Base-by-base conservation (phyloP, 2,888 invertebrate species). In the Pristionchus arcanus region DNA sequence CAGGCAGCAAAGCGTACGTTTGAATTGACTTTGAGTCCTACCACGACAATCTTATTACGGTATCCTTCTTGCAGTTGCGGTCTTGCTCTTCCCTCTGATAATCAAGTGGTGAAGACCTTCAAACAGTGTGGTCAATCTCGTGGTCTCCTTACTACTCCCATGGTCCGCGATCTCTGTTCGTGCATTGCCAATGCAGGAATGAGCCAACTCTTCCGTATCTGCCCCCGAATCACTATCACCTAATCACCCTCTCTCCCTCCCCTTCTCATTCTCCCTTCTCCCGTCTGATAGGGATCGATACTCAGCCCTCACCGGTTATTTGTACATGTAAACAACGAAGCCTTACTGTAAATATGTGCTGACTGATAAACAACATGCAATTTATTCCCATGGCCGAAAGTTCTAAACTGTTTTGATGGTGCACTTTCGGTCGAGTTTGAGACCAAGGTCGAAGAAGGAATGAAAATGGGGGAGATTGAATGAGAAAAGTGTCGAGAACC, bases 1-100 rank as follows among this genome's bases (percentile, higher is more conserved):
- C 53, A 16, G 83, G 83, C 15, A 55, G 53, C 55, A 83, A 83
- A 55, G 2, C n/a, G 83, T 83, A 28, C 5, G 83, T 49, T 2
- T 42, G 5, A 16, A 9, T 68, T 68, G 2, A n/a, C 3, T 81
- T 15, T 81, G 37, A 49, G n/a, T 83, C 49, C 31, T 21, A 21
- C 28, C 1, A 28, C 55, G 55, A 55, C 83, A 53, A 16, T 83
- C 83, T 83, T 53, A 53, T 83, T 55, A 83, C 55, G 49, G 83
- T 83, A 83, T 55, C 63, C 49, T 55, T 49, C 28, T 90, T 91
- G 49, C 90, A 93, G 93, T 63, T 94, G 94, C 89, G 94, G 94
- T 28, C 92, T 94, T n/a, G 92, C 92, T 28, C 91, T 94, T 15
- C 94, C 94, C 19, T 90, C 94, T 28, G 94, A 94, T 91, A 93